Conservation (phyloP, 2,113 vertebrate genomes). For the Dolichotis patagonum region DNA sequence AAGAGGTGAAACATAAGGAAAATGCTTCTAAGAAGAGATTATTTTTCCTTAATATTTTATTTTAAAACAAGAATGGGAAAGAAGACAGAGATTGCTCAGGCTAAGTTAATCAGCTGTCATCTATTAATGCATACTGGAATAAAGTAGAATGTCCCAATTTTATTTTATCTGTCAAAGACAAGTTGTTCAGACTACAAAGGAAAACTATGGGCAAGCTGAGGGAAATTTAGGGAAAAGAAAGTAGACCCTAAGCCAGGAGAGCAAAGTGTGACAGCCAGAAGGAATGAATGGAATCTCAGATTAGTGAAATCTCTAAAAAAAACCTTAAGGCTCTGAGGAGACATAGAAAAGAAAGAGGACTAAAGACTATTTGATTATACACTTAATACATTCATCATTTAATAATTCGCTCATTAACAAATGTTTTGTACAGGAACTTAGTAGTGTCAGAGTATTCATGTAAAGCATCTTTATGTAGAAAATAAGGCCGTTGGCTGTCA, state of each 20-base stretch:
- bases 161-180: slow-evolving; percentile 42
- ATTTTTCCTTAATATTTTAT: slow-evolving; percentile 12
- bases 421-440: too few relatives aligned
- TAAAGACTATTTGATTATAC: too few relatives aligned
- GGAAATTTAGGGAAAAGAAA: background rate
- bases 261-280: background rate
- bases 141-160: slow-evolving; percentile 10
- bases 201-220: background rate
- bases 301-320: slow-evolving; percentile 46
- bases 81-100: background rate
- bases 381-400: too few relatives aligned
- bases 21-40: background rate
- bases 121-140: background rate
- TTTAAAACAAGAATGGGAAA: slow-evolving; percentile 36
- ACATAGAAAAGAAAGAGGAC: background rate
- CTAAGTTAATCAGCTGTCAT: slow-evolving; percentile 10
- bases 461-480: too few relatives aligned
- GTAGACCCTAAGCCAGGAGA: background rate
- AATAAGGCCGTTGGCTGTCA: slow-evolving; percentile 88
- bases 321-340: background rate
- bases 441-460: too few relatives aligned
- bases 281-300: slow-evolving; percentile 12
- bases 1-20: slow-evolving; percentile 2
- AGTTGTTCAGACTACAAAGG: background rate
- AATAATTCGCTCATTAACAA: too few relatives aligned